Percentiles rank a stretch among this genome's conserved stretches.
Conservation (phyloP, 1,140 invertebrate species). For the Thaumetopoea pityocampa region DNA sequence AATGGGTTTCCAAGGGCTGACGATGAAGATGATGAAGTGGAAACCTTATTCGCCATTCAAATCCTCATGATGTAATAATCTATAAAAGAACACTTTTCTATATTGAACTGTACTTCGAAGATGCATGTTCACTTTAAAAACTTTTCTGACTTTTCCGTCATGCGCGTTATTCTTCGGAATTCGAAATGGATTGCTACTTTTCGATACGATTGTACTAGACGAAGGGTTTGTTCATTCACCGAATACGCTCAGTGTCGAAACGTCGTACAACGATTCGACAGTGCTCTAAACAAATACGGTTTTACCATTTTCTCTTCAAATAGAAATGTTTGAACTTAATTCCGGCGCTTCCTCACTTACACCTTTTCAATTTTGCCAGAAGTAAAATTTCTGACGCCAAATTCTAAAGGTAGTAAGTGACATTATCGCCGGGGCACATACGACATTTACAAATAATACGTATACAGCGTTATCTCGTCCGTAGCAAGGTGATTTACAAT, state of each 20-base stretch:
- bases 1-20: no score
- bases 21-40: no score
- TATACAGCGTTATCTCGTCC: constrained; percentile 67
- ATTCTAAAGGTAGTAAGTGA: constrained; percentile 49
- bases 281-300: constrained; percentile 24
- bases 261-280: constrained; percentile 30
- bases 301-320: constrained; percentile 18
- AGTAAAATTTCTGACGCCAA: constrained; percentile 29
- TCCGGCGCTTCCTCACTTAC: constrained; percentile 24
- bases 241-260: constrained; percentile 37
- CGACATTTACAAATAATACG: constrained; percentile 41
- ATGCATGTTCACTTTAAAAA: constrained; percentile 8
- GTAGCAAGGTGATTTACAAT: constrained; percentile 76
- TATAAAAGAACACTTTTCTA: no score
- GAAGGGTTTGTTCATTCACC: constrained; percentile 66
- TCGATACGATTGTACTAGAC: constrained; percentile 52
- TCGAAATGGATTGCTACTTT: constrained; percentile 38
- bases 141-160: constrained; percentile 12
- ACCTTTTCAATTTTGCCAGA: constrained; percentile 25
- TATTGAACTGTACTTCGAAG: constrained; percentile 3
- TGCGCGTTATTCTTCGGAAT: constrained; percentile 17
- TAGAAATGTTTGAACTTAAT: constrained; percentile 29
- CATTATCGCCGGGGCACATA: constrained; percentile 33
- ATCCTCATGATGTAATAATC: no score
- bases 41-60: no score